Percentiles rank a stretch among this genome's conserved stretches.
Conservation (phyloP, 1,140 invertebrate species). For the Zaprionus taronus region DNA sequence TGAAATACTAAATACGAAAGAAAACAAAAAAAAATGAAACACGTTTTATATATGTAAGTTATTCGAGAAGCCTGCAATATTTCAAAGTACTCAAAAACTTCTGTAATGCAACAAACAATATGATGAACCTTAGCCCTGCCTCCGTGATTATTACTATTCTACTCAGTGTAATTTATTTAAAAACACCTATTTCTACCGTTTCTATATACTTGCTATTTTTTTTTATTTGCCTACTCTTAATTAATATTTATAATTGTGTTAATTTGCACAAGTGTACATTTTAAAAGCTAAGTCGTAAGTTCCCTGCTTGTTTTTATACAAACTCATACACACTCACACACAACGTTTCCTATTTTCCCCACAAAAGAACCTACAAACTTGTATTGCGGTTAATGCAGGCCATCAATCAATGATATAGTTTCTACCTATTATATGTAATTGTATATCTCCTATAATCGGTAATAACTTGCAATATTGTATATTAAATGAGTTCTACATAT, state of each 20-base stretch:
- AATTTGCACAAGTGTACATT: slow-evolving; percentile 64
- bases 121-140: slow-evolving; percentile 39
- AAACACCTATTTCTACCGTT: slow-evolving; percentile 22
- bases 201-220: slow-evolving; percentile 31
- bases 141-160: slow-evolving; percentile 32
- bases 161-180: slow-evolving; percentile 67
- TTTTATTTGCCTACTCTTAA: slow-evolving; percentile 31
- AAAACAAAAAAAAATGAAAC: slow-evolving; percentile 11
- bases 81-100: slow-evolving; percentile 40
- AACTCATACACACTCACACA: not conserved
- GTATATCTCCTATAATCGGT: slow-evolving; percentile 63
- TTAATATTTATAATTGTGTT: slow-evolving; percentile 39
- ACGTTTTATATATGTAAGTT: slow-evolving; percentile 32
- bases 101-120: slow-evolving; percentile 20
- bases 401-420: slow-evolving; percentile 53
- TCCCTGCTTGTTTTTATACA: slow-evolving; percentile 35
- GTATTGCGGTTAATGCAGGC: slow-evolving; percentile 56
- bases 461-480: slow-evolving; percentile 56
- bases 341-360: slow-evolving; percentile 23
- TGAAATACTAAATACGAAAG: slow-evolving; percentile 14
- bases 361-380: slow-evolving; percentile 44
- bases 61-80: slow-evolving; percentile 17
- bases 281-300: slow-evolving; percentile 53
- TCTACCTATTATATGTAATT: slow-evolving; percentile 41
- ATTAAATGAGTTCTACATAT: slow-evolving; percentile 53